phyloP scores from a whole-genome alignment of 2,797 vertebrate species.

The Hypotaenidia okinawae region DNA sequence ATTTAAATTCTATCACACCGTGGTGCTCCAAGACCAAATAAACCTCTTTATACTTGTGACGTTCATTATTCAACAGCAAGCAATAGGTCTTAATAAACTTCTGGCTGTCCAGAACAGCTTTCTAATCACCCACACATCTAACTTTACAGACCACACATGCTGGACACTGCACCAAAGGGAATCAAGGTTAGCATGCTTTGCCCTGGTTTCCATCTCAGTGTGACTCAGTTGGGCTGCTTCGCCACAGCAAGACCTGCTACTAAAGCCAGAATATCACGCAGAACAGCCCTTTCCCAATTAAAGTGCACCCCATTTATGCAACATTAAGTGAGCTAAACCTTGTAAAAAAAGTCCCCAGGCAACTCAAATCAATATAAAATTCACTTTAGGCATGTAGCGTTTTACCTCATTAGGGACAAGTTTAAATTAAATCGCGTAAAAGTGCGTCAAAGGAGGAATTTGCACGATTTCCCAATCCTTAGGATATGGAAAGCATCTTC shows the following conservation, averaged over 20 bases:
- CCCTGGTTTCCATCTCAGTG: background rate
- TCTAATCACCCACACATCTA: background rate
- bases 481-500: background rate
- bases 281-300: background rate
- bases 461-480: background rate
- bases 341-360: background rate
- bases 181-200: background rate
- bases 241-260: background rate
- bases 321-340: background rate
- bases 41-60: background rate
- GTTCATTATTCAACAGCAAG: conserved; percentile 11
- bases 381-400: background rate
- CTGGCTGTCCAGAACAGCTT: background rate
- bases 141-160: background rate
- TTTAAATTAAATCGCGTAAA: background rate
- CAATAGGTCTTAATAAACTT: conserved; percentile 36
- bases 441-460: background rate
- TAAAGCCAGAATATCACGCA: background rate
- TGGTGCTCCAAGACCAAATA: background rate
- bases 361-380: background rate
- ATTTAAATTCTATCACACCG: background rate
- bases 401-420: background rate
- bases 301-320: background rate
- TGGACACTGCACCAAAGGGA: background rate
- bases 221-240: background rate